Percentiles rank a stretch among this genome's conserved stretches.
phyloP scores from a whole-genome alignment of 2,113 vertebrate genomes.

The Pampusana beccarii region DNA sequence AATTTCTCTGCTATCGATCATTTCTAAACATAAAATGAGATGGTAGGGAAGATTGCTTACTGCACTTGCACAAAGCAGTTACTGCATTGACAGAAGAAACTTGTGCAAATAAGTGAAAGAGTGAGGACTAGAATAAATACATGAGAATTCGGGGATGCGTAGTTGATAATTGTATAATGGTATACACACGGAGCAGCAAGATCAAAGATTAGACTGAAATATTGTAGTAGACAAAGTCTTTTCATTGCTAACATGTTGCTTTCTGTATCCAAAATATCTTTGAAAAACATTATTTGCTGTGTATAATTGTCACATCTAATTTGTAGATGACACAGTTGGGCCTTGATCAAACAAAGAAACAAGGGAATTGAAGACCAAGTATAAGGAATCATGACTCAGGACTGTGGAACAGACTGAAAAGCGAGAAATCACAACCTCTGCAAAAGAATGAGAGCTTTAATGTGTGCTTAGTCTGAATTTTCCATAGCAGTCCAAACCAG shows the following conservation, averaged over 20 bases:
- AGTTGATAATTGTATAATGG: background rate
- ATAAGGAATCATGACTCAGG: background rate
- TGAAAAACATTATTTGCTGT: background rate
- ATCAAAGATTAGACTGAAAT: slow-evolving; percentile 19
- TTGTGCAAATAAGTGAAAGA: background rate
- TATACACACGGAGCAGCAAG: background rate
- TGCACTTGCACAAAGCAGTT: background rate
- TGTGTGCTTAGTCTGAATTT: background rate
- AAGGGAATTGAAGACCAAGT: background rate
- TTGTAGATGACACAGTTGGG: background rate
- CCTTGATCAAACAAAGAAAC: slow-evolving; percentile 29
- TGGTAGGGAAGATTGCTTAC: background rate
- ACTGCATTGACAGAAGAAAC: background rate
- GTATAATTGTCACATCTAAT: background rate
- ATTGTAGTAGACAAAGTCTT: background rate
- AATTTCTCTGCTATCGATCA: background rate
- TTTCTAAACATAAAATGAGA: background rate
- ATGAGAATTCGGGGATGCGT: background rate
- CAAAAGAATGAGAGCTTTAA: background rate
- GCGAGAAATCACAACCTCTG: background rate
- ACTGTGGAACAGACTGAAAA: background rate
- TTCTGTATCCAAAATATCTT: slow-evolving; percentile 8
- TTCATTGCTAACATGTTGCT: background rate
- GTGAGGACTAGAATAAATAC: background rate
- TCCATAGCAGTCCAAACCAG: background rate